Conservation (phyloP, 2,888 invertebrate genomes). For the Agrilus cyanescens region DNA sequence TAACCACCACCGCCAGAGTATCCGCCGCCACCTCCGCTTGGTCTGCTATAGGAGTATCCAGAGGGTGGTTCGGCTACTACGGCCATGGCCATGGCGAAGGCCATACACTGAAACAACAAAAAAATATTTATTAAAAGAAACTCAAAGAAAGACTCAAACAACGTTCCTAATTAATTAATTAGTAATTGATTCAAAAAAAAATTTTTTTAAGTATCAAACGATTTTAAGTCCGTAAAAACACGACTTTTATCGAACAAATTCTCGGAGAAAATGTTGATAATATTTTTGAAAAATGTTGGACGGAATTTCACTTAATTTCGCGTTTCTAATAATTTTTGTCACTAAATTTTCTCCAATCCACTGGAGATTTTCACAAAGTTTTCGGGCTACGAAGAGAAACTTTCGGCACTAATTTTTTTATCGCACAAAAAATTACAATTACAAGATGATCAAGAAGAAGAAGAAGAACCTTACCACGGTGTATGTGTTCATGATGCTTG, state of each 20-base stretch:
- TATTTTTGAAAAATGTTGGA: no score
- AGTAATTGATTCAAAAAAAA: no score
- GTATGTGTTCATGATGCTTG: constrained; percentile 38
- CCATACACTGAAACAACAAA: constrained; percentile 50
- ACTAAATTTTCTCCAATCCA: not conserved
- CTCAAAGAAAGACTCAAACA: not conserved
- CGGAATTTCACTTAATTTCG: not conserved
- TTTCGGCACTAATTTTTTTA: constrained; percentile 1
- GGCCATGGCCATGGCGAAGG: constrained; percentile 66
- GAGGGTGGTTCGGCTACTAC: constrained; percentile 64
- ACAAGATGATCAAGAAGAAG: constrained; percentile 9
- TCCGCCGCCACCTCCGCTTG: constrained; percentile 40
- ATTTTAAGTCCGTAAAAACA: no score
- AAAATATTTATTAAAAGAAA: constrained; percentile 2
- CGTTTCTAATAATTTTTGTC: not conserved
- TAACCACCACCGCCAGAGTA: constrained; percentile 15
- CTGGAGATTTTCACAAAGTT: not conserved
- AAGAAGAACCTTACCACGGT: constrained; percentile 34
- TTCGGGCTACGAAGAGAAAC: not conserved
- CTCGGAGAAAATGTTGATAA: no score
- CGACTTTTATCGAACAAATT: no score
- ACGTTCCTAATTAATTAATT: not conserved
- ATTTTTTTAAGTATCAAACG: constrained; percentile 1
- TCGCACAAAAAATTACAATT: constrained; percentile 5
- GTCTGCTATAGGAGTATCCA: constrained; percentile 65